Base-by-base conservation (phyloP, 1,140 invertebrate species). In the Drosophila elegans region DNA sequence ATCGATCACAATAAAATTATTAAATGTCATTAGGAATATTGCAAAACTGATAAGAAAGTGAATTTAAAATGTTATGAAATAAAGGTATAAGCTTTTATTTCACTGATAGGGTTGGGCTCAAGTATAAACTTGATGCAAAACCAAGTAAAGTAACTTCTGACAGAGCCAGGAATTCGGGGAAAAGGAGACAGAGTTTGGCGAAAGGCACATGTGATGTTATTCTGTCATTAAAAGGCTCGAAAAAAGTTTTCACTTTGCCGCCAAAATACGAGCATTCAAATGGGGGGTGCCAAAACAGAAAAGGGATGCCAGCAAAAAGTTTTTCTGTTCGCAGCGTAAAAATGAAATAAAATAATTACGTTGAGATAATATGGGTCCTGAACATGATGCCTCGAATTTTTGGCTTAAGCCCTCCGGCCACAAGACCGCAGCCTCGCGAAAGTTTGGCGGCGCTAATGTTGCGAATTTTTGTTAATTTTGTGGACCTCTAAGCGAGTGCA, bases 401-500 rank as follows among this genome's bases (percentile, higher is more conserved):
- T 27, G 62, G 11, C 62, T 49, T 51, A 25, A 67, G 44, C 39
- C 36, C 41, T 45, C 4, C 21, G 27, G 38, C 12, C 11, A 3
- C 56, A 25, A 13, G 10, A 39, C 57, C 57, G n/a, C 57, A 29
- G 45, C 3, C 56, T 1, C n/a, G 36, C 10, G 16, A 67, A 82
- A 74, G 39, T 77, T 78, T 78, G 64, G 42, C 55, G 46, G 25
- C 29, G 57, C 69, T 51, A 81, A 81, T 77, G 61, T 67, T 73
- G 42, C 9, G 38, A 80, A 81, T 73, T 81, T 66, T 81, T 66
- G 57, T 81, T 67, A 77, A 81, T 77, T 73, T 10, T 6, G 54
- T 29, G 4, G 7, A 41, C 36, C 12, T 7, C n/a, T 16, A 39
- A 52, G 71, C 54, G 52, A 68, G 52, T 74, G 71, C 76, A 74